Evolutionary conservation across 1,140 invertebrate species (phyloP), one percentile per base, ranked within the genome.

Genomic region (Myzus persicae): DNA sequence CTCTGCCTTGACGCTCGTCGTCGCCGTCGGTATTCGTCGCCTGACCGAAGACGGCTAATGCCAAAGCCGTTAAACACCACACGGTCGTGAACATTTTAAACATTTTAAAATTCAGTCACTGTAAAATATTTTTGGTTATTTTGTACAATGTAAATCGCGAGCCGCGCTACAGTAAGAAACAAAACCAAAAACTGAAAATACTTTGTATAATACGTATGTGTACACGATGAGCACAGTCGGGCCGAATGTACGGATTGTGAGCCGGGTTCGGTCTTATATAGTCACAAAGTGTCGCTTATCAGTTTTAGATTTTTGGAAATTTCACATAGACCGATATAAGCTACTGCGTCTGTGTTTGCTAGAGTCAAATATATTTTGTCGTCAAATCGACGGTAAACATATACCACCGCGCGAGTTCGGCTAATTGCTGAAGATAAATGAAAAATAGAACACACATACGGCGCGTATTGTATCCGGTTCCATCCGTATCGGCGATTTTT

Each of bases 401-500:
- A 76, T n/a, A 76, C n/a, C 59, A 22, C 59, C 59, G 31, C 31
- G 59, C 2, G 54, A 76, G 59, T 76, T 76, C n/a, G 31, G 14
- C 59, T 76, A 76, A 76, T 76, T 76, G 59, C 59, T n/a, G n/a
- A 76, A 76, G 59, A 76, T 76, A 76, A n/a, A 76, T 76, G n/a
- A 76, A 76, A 76, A n/a, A 76, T 76, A 76, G 59, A 76, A 76
- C 59, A 76, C 59, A 76, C 59, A 67, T 14, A 31, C 14, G 24
- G 9, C 48, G n/a, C 36, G 31, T n/a, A 18, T 76, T 18, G 59
- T 76, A 76, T 76, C 59, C 59, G 59, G 59, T 76, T 76, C 14
- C 4, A n/a, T n/a, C 4, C 3, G 31, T n/a, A 76, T n/a, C 4
- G 59, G 3, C 5, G n/a, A 76, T 76, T 76, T 76, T 76, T 76